Conservation (phyloP, 2,888 invertebrate species). For the Pseudoips prasinana region DNA sequence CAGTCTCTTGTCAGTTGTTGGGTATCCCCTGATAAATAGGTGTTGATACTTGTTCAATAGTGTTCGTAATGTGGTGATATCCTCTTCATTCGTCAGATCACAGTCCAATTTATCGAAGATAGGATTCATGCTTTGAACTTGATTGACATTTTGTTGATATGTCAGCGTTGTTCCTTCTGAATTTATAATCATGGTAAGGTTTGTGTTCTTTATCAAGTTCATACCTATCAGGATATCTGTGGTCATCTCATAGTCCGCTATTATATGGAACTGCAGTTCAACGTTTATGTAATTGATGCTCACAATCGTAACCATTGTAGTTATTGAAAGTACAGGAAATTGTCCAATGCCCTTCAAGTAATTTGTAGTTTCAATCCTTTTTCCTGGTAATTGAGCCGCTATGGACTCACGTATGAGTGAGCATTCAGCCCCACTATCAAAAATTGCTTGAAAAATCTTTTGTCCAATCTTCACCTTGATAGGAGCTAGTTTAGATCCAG, state of each 20-base stretch:
- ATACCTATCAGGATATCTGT: conserved; percentile 20
- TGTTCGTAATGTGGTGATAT: conserved; percentile 13
- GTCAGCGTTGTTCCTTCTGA: conserved; percentile 15
- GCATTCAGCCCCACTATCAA: conserved; percentile 38
- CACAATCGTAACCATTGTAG: conserved; percentile 5
- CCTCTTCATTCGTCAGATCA: not conserved
- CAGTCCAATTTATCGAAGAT: not conserved
- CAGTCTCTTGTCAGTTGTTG: conserved; percentile 24
- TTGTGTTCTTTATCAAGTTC: conserved; percentile 19
- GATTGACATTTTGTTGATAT: conserved; percentile 11
- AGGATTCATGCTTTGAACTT: conserved; percentile 4
- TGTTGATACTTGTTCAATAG: conserved; percentile 18
- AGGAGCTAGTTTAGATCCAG: conserved; percentile 10
- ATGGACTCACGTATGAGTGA: conserved; percentile 31
- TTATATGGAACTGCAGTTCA: conserved; percentile 26
- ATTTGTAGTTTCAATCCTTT: conserved; percentile 13
- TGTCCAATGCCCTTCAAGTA: conserved; percentile 29
- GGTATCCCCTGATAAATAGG: conserved; percentile 28
- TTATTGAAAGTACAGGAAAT: conserved; percentile 20
- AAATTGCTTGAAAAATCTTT: conserved; percentile 18
- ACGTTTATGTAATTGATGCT: conserved; percentile 17
- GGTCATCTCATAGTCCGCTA: conserved; percentile 22
- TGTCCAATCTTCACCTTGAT: conserved; percentile 17
- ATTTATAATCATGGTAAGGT: conserved; percentile 18
- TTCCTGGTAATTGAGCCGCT: conserved; percentile 27